Evolutionary conservation across 2,797 vertebrate species (phyloP).

Genomic region (Spheniscus humboldti): DNA sequence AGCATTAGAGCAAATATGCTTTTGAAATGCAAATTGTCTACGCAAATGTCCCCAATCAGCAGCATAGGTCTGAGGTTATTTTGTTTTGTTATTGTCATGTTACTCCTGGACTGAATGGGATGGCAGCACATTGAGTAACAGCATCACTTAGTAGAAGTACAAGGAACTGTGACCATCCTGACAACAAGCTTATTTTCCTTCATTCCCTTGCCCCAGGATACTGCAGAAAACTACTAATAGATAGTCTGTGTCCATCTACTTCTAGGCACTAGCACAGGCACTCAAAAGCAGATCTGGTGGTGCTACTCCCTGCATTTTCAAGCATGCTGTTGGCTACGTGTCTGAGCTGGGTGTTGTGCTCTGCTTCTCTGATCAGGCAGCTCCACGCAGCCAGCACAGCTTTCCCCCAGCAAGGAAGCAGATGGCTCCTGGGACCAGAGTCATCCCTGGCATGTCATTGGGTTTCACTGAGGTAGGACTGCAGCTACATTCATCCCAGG

Average conservation of each 20-base stretch:
- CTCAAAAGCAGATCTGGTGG: neutral
- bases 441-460: neutral
- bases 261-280: neutral
- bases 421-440: conserved; percentile 28
- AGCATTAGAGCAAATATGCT: neutral
- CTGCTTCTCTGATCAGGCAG: neutral
- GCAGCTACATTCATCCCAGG: neutral
- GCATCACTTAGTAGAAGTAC: neutral
- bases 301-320: neutral
- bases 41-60: neutral
- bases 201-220: neutral
- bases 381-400: neutral
- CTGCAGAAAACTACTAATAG: neutral
- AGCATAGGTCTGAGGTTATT: neutral
- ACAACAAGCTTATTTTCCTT: neutral
- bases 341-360: neutral
- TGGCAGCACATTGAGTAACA: neutral
- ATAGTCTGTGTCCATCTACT: neutral
- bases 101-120: neutral
- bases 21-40: neutral
- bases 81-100: neutral
- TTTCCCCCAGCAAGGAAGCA: neutral
- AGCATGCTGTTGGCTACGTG: fast-evolving
- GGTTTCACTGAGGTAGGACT: neutral
- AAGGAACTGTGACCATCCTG: neutral